These are phyloP conservation scores for Zhengitettix transpicula DNA, from an alignment of 2,888 invertebrate genomes.

Conservation along the genomic window DNA sequence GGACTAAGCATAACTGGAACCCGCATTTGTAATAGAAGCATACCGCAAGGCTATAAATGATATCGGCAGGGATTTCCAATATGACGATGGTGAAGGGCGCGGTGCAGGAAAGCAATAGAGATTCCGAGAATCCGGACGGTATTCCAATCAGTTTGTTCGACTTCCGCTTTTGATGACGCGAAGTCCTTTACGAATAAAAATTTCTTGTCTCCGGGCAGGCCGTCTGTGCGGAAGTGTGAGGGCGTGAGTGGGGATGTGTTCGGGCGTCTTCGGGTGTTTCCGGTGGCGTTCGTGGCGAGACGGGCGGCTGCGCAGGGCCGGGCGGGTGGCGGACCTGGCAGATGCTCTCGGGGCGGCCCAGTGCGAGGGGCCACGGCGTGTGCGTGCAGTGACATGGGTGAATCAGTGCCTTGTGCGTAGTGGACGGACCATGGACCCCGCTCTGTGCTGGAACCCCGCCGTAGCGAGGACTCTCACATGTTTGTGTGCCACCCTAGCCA, in stretches of 20 bases:
- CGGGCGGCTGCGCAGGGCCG: neutral
- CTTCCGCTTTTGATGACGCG: neutral
- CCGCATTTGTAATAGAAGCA: no score
- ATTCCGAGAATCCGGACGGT: neutral
- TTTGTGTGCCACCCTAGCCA: slow-evolving; percentile 18
- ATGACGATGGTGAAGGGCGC: no score
- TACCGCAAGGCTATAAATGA: no score
- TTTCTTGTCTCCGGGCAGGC: neutral
- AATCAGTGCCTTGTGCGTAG: neutral
- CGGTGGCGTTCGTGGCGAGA: neutral
- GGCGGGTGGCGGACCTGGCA: neutral
- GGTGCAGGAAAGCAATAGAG: no score
- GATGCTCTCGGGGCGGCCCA: neutral
- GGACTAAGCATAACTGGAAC: no score
- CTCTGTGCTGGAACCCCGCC: neutral
- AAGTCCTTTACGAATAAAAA: neutral
- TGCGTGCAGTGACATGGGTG: neutral
- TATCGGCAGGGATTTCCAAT: no score
- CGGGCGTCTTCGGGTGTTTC: no score
- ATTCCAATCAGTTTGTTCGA: neutral
- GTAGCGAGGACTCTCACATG: slow-evolving; percentile 9
- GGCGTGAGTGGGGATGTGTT: no score
- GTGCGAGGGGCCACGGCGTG: neutral
- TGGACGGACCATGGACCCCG: neutral
- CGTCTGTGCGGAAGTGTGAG: neutral